Base-by-base conservation (phyloP, 2,888 invertebrate genomes). In the Calameuta idolon region DNA sequence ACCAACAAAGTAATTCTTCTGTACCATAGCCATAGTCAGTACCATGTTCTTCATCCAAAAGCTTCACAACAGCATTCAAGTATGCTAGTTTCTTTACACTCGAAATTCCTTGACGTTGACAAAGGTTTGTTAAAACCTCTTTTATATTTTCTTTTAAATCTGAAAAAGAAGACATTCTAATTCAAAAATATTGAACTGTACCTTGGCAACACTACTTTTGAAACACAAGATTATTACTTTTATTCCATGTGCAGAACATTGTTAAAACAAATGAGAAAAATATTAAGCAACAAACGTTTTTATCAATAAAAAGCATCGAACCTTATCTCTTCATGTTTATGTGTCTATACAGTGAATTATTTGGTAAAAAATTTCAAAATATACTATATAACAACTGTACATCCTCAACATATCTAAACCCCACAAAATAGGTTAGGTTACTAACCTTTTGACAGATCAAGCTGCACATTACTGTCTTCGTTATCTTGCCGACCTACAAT, bases 1-100 rank as follows among this genome's bases (percentile, higher is more conserved):
- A 97, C 97, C 97, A 97, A 87, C 94, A 94, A 83, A 97, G 95
- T 86, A 98, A 94, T 91, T 98, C 97, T 92, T 96, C 96, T 81
- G 94, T 93, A 83, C 94, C 94, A 90, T 96, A 96, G 75, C 96
- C 96, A 86, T 96, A 93, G 85, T 94, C 93, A 82, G 91, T 92
- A 86, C 93, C 87, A 80, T 93, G 92, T 77, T 92, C 93, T 85
- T 95, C 94, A 89, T 94, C 93, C 83, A 95, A 92, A 83, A 98
- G 93, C 89, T 97, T 96, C 78, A 97, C 97, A 92, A 98, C 95
- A 81, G 95, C 96, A 93, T 98, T 98, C 87, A 98, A 94, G 92
- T 97, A 96, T 84, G 96, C 96, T 85, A 98, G 93, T 90, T 96
- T 95, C 90, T 95, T 95, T 81, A 94, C 95, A 92, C 97, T 97